Conservation (phyloP, 1,140 invertebrate genomes). For the Drosophila melanica region DNA sequence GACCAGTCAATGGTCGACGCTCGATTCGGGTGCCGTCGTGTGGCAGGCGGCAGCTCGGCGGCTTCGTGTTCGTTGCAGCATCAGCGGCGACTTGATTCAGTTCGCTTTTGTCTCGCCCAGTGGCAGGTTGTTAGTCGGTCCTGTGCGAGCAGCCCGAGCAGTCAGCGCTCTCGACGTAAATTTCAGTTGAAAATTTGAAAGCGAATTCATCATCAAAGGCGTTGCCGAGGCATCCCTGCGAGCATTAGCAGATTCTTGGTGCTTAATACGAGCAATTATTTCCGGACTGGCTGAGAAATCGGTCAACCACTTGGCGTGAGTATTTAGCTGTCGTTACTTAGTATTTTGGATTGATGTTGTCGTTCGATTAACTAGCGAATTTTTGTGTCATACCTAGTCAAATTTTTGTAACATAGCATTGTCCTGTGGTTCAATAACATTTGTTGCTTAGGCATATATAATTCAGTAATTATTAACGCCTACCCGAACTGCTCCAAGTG, state of each 20-base stretch:
- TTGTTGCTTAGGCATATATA: slow-evolving; percentile 1
- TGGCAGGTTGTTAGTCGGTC: slow-evolving; percentile 32
- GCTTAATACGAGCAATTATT: not conserved
- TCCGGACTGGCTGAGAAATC: not conserved
- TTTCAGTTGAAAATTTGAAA: slow-evolving; percentile 35
- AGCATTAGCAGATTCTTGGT: too few species aligned
- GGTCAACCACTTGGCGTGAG: slow-evolving; percentile 10
- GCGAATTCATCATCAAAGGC: slow-evolving; percentile 9
- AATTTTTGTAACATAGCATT: not conserved
- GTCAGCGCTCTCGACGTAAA: not conserved
- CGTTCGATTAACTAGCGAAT: not conserved
- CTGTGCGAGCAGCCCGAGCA: not conserved
- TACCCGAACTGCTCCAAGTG: slow-evolving; percentile 1
- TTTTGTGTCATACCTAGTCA: not conserved
- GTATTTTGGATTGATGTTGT: slow-evolving; percentile 1
- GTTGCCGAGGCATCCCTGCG: slow-evolving; percentile 2
- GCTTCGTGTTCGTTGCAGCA: slow-evolving; percentile 41
- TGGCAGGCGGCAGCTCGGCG: not conserved
- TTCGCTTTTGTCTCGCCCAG: slow-evolving; percentile 46
- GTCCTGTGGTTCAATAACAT: not conserved
- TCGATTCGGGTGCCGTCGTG: slow-evolving; percentile 2
- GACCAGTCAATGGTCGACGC: not conserved
- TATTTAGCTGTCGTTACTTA: slow-evolving; percentile 15
- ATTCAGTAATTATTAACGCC: slow-evolving; percentile 19
- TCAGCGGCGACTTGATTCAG: slow-evolving; percentile 27